Evolutionary conservation across 2,797 vertebrate genomes (phyloP).

Genomic region (Prunella strophiata): DNA sequence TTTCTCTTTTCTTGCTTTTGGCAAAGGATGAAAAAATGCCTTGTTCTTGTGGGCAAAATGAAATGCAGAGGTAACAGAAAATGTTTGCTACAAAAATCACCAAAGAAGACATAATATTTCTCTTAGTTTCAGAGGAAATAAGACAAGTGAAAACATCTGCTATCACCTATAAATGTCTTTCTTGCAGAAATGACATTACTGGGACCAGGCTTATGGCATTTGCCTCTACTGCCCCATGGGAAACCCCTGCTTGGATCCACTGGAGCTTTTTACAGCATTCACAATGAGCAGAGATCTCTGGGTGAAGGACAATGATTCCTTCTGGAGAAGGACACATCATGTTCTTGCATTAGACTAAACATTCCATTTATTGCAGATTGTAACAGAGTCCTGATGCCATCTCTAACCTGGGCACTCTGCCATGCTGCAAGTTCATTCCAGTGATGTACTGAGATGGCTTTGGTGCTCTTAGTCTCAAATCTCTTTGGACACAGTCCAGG

Average conservation of each 20-base stretch:
- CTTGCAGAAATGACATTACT: not conserved
- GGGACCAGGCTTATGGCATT: not conserved
- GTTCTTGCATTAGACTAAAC: not conserved
- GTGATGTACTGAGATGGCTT: not conserved
- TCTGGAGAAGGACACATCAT: not conserved
- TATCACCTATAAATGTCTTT: not conserved
- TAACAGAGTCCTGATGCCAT: constrained; percentile 7
- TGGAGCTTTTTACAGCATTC: not conserved
- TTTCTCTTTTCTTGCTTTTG: constrained; percentile 16
- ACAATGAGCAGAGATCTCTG: not conserved
- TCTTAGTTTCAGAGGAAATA: not conserved
- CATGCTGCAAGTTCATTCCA: constrained; percentile 19
- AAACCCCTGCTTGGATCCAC: not conserved
- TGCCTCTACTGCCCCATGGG: not conserved
- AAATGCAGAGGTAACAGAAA: not conserved
- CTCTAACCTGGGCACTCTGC: constrained; percentile 32
- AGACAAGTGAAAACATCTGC: not conserved
- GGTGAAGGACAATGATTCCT: not conserved
- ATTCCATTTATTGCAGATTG: not conserved
- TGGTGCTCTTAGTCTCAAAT: not conserved
- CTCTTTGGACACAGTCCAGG: constrained; percentile 32
- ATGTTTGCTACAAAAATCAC: not conserved
- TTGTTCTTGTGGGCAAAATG: not conserved
- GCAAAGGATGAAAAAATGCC: not conserved
- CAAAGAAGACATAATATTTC: not conserved